These are phyloP conservation scores for Biston stratarius DNA, from an alignment of 2,888 invertebrate genomes.

Conservation along the genomic window DNA sequence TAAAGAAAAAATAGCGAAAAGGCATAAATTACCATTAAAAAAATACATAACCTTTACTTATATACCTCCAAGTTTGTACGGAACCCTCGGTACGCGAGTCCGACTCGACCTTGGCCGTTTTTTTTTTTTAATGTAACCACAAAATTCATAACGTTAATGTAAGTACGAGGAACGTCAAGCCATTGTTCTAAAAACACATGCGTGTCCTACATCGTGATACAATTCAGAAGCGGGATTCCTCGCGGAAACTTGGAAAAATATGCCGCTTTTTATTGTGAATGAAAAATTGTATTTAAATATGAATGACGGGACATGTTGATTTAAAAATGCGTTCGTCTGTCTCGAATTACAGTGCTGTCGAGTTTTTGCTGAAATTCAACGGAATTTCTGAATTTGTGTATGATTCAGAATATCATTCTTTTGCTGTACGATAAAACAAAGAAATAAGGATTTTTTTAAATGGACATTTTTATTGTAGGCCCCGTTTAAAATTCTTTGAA, in stretches of 20 bases:
- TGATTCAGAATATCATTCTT: too few relatives aligned
- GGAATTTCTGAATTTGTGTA: not conserved
- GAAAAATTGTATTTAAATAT: constrained; percentile 22
- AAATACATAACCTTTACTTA: too few relatives aligned
- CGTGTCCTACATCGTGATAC: not conserved
- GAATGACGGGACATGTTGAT: constrained; percentile 16
- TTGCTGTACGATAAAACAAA: too few relatives aligned
- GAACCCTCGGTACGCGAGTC: too few relatives aligned
- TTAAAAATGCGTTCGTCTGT: constrained; percentile 21
- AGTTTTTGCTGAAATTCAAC: constrained; percentile 3
- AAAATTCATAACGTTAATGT: constrained; percentile 27
- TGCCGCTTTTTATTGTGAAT: constrained; percentile 20
- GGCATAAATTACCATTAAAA: too few relatives aligned
- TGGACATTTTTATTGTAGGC: too few relatives aligned
- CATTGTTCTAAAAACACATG: constrained; percentile 1
- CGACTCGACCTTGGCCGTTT: too few relatives aligned
- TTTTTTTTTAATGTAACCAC: not conserved
- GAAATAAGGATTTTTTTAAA: too few relatives aligned
- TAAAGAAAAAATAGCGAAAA: too few relatives aligned
- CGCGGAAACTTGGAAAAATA: constrained; percentile 14
- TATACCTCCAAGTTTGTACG: too few relatives aligned
- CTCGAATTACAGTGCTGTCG: constrained; percentile 10
- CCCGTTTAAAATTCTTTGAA: too few relatives aligned
- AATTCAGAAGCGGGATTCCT: not conserved
- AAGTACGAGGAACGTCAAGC: not conserved